Percentiles rank a stretch among this genome's conserved stretches.
Evolutionary conservation across 2,113 vertebrate genomes (phyloP).

Genomic region (Heterocephalus glaber): DNA sequence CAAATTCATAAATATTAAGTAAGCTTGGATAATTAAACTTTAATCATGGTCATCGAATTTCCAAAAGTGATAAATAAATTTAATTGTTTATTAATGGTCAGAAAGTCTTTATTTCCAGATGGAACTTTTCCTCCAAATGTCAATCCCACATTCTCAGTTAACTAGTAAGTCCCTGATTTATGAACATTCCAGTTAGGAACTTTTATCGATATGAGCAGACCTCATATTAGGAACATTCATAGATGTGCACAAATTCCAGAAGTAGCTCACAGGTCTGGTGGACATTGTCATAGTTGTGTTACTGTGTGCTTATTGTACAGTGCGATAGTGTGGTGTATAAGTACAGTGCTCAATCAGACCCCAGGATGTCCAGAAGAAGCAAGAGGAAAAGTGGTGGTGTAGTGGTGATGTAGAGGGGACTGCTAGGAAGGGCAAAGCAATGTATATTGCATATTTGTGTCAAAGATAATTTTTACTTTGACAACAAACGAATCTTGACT

Average conservation of each 20-base stretch:
- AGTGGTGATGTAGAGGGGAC: background rate
- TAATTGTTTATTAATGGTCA: background rate
- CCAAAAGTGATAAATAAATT: background rate
- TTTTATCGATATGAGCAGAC: background rate
- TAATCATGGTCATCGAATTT: background rate
- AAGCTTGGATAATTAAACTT: background rate
- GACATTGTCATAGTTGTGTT: background rate
- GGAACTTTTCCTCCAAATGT: background rate
- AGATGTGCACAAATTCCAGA: background rate
- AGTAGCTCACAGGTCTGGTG: background rate
- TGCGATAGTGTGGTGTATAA: background rate
- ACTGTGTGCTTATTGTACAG: background rate
- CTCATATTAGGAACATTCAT: background rate
- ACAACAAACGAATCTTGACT: background rate
- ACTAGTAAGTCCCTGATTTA: background rate
- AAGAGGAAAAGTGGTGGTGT: too few species aligned
- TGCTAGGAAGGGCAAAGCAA: background rate
- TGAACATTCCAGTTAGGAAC: background rate
- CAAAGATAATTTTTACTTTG: background rate
- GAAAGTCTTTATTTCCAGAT: background rate
- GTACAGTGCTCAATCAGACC: background rate
- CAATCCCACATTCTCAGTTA: background rate
- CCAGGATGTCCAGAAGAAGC: background rate
- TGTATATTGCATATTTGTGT: too few species aligned
- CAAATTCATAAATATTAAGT: background rate